phyloP scores from a whole-genome alignment of 2,113 vertebrate species.

The Cygnus atratus region DNA sequence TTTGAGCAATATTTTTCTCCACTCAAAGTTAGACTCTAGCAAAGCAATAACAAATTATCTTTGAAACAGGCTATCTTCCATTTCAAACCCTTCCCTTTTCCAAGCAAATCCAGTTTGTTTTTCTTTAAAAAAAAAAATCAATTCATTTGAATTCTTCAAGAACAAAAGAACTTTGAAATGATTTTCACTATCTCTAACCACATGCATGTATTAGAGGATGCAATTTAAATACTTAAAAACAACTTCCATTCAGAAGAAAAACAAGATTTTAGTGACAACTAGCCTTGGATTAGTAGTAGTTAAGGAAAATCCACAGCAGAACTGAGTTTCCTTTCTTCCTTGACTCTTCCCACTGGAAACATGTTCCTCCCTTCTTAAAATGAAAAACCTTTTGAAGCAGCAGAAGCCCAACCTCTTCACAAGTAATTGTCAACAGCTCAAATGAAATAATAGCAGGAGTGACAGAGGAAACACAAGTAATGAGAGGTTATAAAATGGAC shows the following conservation, averaged over 20 bases:
- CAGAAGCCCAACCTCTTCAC: not conserved
- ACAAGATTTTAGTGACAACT: not conserved
- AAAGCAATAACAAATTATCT: not conserved
- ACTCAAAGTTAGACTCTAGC: not conserved
- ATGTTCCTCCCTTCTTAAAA: not conserved
- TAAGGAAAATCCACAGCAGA: not conserved
- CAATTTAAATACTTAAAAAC: not conserved
- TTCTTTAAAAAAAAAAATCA: not conserved
- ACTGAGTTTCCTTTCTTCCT: not conserved
- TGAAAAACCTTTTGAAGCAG: not conserved
- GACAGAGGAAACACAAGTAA: not conserved
- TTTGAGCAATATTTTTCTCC: not conserved
- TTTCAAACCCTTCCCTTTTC: not conserved
- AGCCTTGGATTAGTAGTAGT: not conserved
- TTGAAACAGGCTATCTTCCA: not conserved
- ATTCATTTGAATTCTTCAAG: not conserved
- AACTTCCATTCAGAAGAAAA: not conserved
- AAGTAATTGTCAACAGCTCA: not conserved
- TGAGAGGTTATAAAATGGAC: not conserved
- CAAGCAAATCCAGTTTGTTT: not conserved
- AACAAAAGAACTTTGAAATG: not conserved
- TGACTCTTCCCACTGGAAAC: not conserved
- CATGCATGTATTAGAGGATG: not conserved
- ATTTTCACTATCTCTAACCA: not conserved
- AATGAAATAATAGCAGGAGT: not conserved